phyloP scores from a whole-genome alignment of 2,113 vertebrate species.

The Poeciliopsis occidentalis region DNA sequence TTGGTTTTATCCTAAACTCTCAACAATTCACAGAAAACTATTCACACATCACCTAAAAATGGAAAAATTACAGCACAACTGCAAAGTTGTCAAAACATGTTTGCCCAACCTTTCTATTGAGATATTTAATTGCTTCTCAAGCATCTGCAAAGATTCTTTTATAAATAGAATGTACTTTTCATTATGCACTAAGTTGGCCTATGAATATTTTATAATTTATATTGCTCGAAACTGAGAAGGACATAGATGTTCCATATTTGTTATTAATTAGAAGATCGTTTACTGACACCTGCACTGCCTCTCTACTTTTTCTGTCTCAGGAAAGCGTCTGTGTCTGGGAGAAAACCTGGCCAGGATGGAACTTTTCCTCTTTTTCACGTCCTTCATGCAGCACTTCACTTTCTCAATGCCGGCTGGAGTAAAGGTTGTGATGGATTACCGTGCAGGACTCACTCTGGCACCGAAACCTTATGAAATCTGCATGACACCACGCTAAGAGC shows the following conservation, averaged over 20 bases:
- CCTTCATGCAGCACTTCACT: conserved; percentile 71
- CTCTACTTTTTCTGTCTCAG: conserved; percentile 50
- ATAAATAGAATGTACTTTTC: no score
- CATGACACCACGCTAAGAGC: conserved; percentile 32
- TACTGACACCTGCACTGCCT: background rate
- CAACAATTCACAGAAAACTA: background rate
- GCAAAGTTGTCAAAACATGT: background rate
- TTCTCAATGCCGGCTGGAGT: conserved; percentile 51
- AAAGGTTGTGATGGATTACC: conserved; percentile 28
- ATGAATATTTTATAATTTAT: no score
- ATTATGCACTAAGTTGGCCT: no score
- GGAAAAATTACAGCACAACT: no score
- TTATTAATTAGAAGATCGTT: rapidly evolving
- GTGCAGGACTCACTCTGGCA: rapidly evolving
- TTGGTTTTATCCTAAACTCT: background rate
- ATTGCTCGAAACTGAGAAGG: no score
- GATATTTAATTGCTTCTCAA: background rate
- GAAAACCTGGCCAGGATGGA: conserved; percentile 80
- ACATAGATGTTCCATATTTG: no score
- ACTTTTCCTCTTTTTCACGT: conserved; percentile 83
- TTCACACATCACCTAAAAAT: background rate
- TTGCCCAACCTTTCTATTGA: background rate
- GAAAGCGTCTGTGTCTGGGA: conserved; percentile 78
- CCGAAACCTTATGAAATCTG: conserved; percentile 67
- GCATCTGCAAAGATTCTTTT: no score